Percentiles rank a stretch among this genome's conserved stretches.
Conservation (phyloP, 2,113 vertebrate genomes). For the Equus quagga region DNA sequence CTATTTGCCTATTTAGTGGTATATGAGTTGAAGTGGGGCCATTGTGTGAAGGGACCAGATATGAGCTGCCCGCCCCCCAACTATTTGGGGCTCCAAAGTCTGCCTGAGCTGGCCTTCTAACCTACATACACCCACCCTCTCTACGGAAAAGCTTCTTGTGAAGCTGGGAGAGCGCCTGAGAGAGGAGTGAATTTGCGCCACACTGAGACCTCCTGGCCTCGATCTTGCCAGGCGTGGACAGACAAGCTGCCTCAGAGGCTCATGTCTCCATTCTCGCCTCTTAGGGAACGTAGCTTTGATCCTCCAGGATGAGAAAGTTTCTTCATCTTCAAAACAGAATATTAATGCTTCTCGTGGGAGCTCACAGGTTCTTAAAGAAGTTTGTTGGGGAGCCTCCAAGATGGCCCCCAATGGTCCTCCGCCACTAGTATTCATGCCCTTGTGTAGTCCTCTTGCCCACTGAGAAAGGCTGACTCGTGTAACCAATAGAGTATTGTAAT, state of each 20-base stretch:
- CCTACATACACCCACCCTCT: neutral
- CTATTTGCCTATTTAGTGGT: neutral
- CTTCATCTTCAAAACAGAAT: neutral
- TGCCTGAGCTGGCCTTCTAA: neutral
- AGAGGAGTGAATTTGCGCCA: neutral
- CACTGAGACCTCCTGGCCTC: neutral
- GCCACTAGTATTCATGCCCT: neutral
- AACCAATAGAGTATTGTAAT: neutral
- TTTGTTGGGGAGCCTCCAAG: neutral
- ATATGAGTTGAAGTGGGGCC: neutral
- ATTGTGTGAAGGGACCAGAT: neutral
- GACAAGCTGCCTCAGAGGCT: neutral
- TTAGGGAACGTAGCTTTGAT: neutral
- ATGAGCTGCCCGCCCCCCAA: neutral
- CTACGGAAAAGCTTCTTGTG: neutral
- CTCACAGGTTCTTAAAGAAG: neutral
- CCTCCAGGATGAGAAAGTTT: neutral
- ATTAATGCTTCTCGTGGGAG: neutral
- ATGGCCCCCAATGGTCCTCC: neutral
- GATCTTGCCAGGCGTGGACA: neutral
- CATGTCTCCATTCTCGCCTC: neutral
- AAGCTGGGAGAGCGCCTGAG: neutral
- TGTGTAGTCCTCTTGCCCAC: no score
- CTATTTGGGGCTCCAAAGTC: neutral
- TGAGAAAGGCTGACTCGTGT: neutral